Percentiles rank a stretch among this genome's conserved stretches.
phyloP scores from a whole-genome alignment of 2,113 vertebrate species.

The Fregata magnificens region DNA sequence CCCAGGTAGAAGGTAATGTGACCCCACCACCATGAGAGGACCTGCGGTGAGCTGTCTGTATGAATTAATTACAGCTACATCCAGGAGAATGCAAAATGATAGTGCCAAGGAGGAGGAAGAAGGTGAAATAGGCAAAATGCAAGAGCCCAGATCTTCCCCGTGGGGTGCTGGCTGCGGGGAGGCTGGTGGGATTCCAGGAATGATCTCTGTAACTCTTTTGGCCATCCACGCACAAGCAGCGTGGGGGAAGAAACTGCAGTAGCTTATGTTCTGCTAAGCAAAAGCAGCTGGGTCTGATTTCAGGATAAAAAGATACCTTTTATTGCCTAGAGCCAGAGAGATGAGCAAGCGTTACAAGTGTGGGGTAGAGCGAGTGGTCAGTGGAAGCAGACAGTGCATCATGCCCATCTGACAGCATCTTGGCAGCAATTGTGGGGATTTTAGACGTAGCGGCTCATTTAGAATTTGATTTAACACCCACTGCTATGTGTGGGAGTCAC shows the following conservation, averaged over 20 bases:
- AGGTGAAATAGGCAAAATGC: rapidly evolving
- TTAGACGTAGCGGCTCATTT: rapidly evolving
- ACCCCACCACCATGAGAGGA: not conserved
- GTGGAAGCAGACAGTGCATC: not conserved
- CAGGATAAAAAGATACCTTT: not conserved
- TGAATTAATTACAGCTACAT: not conserved
- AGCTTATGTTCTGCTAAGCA: not conserved
- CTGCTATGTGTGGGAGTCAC: not conserved
- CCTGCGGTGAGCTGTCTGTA: rapidly evolving
- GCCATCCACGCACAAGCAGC: not conserved
- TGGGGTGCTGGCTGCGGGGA: rapidly evolving
- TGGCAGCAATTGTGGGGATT: not conserved
- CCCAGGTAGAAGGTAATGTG: not conserved
- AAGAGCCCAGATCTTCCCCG: rapidly evolving
- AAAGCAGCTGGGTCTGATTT: not conserved
- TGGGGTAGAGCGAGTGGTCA: not conserved
- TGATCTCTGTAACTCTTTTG: not conserved
- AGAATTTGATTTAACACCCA: not conserved
- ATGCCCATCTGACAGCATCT: rapidly evolving
- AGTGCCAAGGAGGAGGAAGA: not conserved
- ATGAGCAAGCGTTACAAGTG: not conserved
- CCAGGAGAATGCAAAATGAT: not conserved
- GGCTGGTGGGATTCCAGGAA: not conserved
- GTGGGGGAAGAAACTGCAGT: not conserved
- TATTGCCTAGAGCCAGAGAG: not conserved